phyloP scores from a whole-genome alignment of 1,140 invertebrate genomes.

The Phthorimaea operculella region DNA sequence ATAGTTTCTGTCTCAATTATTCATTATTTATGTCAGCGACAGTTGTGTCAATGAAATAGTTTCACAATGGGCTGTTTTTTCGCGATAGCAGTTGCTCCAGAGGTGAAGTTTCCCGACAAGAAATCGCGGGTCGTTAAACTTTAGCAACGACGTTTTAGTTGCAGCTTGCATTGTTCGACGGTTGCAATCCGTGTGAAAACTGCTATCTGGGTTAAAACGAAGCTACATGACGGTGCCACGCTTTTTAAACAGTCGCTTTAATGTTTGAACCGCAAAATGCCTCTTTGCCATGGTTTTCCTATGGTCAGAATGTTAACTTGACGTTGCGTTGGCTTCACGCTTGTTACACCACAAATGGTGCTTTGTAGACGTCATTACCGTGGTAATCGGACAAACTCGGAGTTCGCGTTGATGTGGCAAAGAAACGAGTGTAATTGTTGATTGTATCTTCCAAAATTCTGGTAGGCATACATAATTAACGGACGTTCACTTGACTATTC shows the following conservation, averaged over 20 bases:
- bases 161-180: constrained; percentile 51
- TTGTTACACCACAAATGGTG: too few species aligned
- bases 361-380: too few species aligned
- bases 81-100: constrained; percentile 1
- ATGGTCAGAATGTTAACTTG: constrained; percentile 1
- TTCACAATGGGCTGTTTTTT: background rate
- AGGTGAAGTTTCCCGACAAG: constrained; percentile 5
- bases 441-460: constrained; percentile 21
- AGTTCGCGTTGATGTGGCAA: too few species aligned
- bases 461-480: constrained; percentile 62
- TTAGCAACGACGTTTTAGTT: constrained; percentile 34
- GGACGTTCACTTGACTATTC: constrained; percentile 65
- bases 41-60: constrained; percentile 1
- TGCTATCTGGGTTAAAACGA: constrained; percentile 26
- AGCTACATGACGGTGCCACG: constrained; percentile 12
- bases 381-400: too few species aligned
- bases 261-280: constrained; percentile 7
- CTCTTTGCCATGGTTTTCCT: background rate
- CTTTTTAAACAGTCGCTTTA: too few species aligned
- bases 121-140: constrained; percentile 42
- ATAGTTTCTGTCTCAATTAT: background rate
- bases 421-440: background rate
- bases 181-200: constrained; percentile 56
- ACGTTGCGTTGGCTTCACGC: too few species aligned
- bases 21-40: background rate